Evolutionary conservation across 2,888 invertebrate species (phyloP).

Genomic region (Drosophila phalerata): DNA sequence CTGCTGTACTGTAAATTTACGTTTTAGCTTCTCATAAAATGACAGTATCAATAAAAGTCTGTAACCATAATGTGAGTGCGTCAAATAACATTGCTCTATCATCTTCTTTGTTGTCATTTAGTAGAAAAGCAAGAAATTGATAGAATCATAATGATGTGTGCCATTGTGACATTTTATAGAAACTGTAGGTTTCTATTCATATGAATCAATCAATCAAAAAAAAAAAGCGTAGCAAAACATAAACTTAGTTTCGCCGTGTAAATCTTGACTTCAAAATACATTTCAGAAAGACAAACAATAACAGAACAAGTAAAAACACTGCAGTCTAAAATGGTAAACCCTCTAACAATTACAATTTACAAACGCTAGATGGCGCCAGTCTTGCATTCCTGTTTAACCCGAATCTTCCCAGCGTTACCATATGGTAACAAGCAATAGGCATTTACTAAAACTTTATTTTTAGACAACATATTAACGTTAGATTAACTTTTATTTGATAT

Average conservation of each 20-base stretch:
- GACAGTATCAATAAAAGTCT: slow-evolving; percentile 61
- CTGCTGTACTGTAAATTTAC: slow-evolving; percentile 21
- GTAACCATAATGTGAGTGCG: slow-evolving; percentile 40
- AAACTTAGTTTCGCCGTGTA: not conserved
- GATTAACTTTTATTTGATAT: no score
- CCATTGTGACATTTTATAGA: slow-evolving; percentile 18
- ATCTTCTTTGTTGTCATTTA: slow-evolving; percentile 31
- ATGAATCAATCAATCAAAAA: no score
- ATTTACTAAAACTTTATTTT: no score
- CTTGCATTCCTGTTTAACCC: no score
- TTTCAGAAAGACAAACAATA: not conserved
- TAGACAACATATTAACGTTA: no score
- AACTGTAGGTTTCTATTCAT: not conserved
- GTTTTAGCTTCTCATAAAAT: slow-evolving; percentile 45
- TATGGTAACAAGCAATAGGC: no score
- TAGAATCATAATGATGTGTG: slow-evolving; percentile 24
- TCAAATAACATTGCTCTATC: slow-evolving; percentile 43
- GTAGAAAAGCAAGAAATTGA: slow-evolving; percentile 16
- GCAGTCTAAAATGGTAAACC: not conserved
- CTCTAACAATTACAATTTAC: not conserved
- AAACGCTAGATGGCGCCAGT: not conserved
- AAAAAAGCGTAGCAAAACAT: not conserved
- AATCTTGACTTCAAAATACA: not conserved
- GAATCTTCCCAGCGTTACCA: no score
- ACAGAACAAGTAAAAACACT: not conserved